phyloP scores from a whole-genome alignment of 2,113 vertebrate genomes.

The Pituophis catenifer region DNA sequence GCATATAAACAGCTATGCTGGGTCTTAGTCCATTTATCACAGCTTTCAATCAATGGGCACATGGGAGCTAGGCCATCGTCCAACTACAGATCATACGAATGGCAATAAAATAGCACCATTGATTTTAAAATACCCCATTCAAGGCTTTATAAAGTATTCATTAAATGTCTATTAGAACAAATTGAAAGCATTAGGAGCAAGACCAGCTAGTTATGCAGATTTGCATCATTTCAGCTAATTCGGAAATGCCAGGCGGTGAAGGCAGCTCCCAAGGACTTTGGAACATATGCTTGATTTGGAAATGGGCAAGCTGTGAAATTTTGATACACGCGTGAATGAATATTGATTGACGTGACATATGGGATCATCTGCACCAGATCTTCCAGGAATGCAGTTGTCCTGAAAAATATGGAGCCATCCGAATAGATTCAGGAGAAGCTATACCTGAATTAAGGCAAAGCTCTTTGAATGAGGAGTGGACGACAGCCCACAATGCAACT shows the following conservation, averaged over 20 bases:
- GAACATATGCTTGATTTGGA: neutral
- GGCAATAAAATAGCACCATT: constrained; percentile 70
- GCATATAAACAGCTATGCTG: constrained; percentile 11
- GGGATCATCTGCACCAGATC: neutral
- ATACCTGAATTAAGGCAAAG: neutral
- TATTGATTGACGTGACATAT: neutral
- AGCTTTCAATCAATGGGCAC: constrained; percentile 57
- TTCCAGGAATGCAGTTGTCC: neutral
- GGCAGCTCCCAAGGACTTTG: rapidly evolving
- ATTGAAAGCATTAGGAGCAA: constrained; percentile 67
- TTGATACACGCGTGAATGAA: neutral
- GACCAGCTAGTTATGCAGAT: constrained; percentile 65
- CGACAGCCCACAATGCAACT: too few species aligned
- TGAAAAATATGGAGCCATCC: neutral
- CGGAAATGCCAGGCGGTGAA: constrained; percentile 42
- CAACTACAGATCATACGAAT: constrained; percentile 66
- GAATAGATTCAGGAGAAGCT: neutral
- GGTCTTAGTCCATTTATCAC: constrained; percentile 52
- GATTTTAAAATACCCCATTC: constrained; percentile 68
- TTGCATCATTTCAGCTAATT: constrained; percentile 62
- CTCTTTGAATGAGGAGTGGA: neutral
- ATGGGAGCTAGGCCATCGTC: constrained; percentile 45
- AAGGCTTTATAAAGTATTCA: constrained; percentile 73
- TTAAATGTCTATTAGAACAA: constrained; percentile 73
- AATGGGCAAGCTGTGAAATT: neutral